phyloP scores from a whole-genome alignment of 2,888 invertebrate genomes.

The Phaonia tiefii region DNA sequence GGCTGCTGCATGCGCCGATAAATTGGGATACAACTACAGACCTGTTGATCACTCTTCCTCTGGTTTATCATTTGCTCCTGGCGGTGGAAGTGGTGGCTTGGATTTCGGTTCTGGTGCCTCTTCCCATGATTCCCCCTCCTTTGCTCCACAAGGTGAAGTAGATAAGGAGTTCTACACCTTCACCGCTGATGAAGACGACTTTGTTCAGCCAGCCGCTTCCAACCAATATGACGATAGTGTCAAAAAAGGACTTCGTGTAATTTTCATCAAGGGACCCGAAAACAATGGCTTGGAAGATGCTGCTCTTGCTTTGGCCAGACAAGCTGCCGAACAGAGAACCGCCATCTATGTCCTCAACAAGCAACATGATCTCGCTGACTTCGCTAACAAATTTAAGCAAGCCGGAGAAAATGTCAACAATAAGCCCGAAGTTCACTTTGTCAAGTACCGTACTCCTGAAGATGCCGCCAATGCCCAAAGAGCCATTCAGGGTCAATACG shows the following conservation, averaged over 20 bases:
- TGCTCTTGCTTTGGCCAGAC: slow-evolving; percentile 72
- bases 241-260: slow-evolving; percentile 73
- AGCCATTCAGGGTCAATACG: slow-evolving; percentile 73
- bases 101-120: background rate
- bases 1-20: slow-evolving; percentile 73
- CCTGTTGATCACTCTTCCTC: slow-evolving; percentile 71
- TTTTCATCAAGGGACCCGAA: slow-evolving; percentile 76
- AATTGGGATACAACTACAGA: slow-evolving; percentile 74
- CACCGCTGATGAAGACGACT: slow-evolving; percentile 73
- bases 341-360: slow-evolving; percentile 76
- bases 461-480: slow-evolving; percentile 75
- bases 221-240: slow-evolving; percentile 67
- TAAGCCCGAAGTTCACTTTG: slow-evolving; percentile 77
- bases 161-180: slow-evolving; percentile 74
- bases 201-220: slow-evolving; percentile 68
- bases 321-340: slow-evolving; percentile 74
- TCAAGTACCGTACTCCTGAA: slow-evolving; percentile 75
- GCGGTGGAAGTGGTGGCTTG: slow-evolving; percentile 64
- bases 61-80: slow-evolving; percentile 63
- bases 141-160: slow-evolving; percentile 37
- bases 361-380: slow-evolving; percentile 72
- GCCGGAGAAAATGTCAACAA: slow-evolving; percentile 70
- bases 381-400: slow-evolving; percentile 70
- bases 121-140: slow-evolving; percentile 37
- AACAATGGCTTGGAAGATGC: slow-evolving; percentile 73